phyloP scores from a whole-genome alignment of 2,888 invertebrate genomes.

The Drosophila bunnanda region DNA sequence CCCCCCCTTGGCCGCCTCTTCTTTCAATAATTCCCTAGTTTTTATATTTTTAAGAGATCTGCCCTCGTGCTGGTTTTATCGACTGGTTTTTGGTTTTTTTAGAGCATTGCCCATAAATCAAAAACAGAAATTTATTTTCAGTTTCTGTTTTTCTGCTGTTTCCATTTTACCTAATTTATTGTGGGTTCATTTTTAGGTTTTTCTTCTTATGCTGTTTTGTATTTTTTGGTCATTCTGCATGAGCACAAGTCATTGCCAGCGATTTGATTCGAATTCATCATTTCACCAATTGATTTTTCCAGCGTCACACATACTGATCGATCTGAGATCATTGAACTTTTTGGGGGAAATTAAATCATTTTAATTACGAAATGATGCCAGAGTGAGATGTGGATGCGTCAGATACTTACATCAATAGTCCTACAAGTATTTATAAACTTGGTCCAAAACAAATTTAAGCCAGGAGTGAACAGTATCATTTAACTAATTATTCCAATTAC shows the following conservation, averaged over 20 bases:
- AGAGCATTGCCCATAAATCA: slow-evolving; percentile 49
- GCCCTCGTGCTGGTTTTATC: slow-evolving; percentile 44
- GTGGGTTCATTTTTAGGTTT: slow-evolving; percentile 10
- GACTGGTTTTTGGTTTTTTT: slow-evolving; percentile 25
- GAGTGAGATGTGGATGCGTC: slow-evolving; percentile 9
- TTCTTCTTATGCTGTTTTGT: neutral
- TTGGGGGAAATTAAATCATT: slow-evolving; percentile 18
- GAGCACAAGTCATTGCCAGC: slow-evolving; percentile 36
- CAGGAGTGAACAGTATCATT: neutral
- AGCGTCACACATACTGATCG: slow-evolving; percentile 15
- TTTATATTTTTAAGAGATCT: slow-evolving; percentile 29
- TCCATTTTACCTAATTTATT: slow-evolving; percentile 28
- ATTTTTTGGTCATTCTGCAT: slow-evolving; percentile 6
- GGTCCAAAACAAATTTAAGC: neutral
- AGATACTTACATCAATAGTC: slow-evolving; percentile 36
- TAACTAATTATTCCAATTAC: slow-evolving; percentile 4
- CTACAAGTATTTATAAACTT: slow-evolving; percentile 49
- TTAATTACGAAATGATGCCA: slow-evolving; percentile 17
- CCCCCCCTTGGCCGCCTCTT: slow-evolving; percentile 4
- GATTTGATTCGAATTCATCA: slow-evolving; percentile 40
- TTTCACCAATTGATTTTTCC: slow-evolving; percentile 38
- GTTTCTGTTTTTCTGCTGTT: slow-evolving; percentile 26
- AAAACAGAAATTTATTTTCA: slow-evolving; percentile 43
- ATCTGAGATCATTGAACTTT: slow-evolving; percentile 33
- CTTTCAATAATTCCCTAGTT: slow-evolving; percentile 34